Conservation (phyloP, 2,797 vertebrate species). For the Neopelma chrysocephalum region DNA sequence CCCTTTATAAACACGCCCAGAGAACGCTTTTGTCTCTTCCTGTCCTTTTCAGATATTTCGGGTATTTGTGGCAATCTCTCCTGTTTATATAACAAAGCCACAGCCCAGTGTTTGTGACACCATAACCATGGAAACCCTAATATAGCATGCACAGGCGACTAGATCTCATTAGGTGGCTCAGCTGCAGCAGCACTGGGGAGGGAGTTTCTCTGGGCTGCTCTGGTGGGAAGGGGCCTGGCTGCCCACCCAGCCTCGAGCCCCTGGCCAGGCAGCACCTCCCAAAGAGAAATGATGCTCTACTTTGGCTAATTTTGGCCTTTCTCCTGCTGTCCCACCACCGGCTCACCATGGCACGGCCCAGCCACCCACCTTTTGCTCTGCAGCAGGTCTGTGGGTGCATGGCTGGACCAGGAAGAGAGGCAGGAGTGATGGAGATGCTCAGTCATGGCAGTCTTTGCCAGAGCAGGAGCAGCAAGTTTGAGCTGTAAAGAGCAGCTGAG, state of each 20-base stretch:
- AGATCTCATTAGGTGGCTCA: conserved; percentile 62
- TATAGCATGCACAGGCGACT: conserved; percentile 63
- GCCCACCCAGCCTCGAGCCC: background rate
- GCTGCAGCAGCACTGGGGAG: background rate
- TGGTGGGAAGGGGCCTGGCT: background rate
- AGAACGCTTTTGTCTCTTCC: conserved; percentile 15
- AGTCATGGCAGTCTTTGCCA: background rate
- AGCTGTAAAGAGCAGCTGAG: background rate
- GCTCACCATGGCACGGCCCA: background rate
- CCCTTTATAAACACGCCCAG: background rate
- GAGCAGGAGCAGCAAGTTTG: rapidly evolving
- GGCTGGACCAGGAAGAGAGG: background rate
- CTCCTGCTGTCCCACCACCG: background rate
- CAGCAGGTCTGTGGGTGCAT: rapidly evolving
- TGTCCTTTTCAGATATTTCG: conserved; percentile 49
- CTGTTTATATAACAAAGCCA: conserved; percentile 70
- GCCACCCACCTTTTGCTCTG: background rate
- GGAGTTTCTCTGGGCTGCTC: background rate
- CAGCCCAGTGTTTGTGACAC: conserved; percentile 60
- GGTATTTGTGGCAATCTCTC: conserved; percentile 63
- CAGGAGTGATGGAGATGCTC: background rate
- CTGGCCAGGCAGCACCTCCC: background rate
- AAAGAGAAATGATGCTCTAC: background rate
- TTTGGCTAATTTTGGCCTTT: background rate
- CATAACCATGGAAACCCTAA: conserved; percentile 72